phyloP scores from a whole-genome alignment of 2,797 vertebrate species.

The Macroramphosus scolopax region DNA sequence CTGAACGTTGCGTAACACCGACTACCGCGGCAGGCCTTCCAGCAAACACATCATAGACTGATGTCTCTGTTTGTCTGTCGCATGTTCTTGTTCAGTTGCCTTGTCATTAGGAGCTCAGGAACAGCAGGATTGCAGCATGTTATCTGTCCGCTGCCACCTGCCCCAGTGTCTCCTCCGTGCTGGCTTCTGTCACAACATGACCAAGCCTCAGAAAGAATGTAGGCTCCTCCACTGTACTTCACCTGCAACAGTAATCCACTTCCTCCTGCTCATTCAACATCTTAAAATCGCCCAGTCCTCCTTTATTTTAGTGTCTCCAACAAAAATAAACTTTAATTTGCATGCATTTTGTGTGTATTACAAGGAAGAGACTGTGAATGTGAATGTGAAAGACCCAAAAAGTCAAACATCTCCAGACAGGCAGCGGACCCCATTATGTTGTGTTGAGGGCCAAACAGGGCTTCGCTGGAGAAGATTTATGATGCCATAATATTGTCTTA shows the following conservation, averaged over 20 bases:
- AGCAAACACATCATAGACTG: slow-evolving; percentile 30
- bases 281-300: slow-evolving; percentile 13
- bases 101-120: slow-evolving; percentile 47
- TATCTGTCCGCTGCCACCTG: slow-evolving; percentile 23
- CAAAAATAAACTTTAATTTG: not conserved
- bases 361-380: not conserved
- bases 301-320: slow-evolving; percentile 6
- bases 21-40: no score
- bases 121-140: slow-evolving; percentile 6
- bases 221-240: slow-evolving; percentile 26
- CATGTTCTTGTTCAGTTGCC: slow-evolving; percentile 29
- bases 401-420: no score
- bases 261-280: slow-evolving; percentile 30
- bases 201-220: slow-evolving; percentile 61
- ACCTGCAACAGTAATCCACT: slow-evolving; percentile 33
- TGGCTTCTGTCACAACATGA: slow-evolving; percentile 71
- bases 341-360: not conserved
- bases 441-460: no score
- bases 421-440: no score
- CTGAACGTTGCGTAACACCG: no score
- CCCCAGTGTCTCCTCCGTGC: slow-evolving; percentile 20
- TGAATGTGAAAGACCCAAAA: no score
- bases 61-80: slow-evolving; percentile 35
- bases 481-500: no score
- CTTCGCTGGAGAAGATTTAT: no score